Evolutionary conservation across 2,888 invertebrate species (phyloP).

Genomic region (Petrolisthes cinctipes): DNA sequence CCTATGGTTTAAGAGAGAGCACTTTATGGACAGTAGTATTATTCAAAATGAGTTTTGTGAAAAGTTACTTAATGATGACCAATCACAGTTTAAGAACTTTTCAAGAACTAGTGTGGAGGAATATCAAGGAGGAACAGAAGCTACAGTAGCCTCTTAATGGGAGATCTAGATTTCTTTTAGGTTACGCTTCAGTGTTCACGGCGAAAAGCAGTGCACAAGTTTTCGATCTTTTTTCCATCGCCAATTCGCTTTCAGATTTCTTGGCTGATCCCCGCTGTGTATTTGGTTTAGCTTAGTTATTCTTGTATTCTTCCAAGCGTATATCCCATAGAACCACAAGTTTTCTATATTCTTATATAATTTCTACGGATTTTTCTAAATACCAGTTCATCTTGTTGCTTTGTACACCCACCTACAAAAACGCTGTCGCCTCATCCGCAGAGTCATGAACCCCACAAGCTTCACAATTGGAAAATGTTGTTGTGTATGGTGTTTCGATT

Average conservation of each 20-base stretch:
- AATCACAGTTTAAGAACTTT: background rate
- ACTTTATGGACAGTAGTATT: background rate
- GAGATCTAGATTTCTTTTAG: constrained; percentile 24
- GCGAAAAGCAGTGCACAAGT: constrained; percentile 17
- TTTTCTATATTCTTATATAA: constrained; percentile 20
- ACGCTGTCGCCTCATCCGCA: no score
- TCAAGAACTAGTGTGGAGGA: background rate
- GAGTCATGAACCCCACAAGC: no score
- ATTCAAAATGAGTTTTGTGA: constrained; percentile 11
- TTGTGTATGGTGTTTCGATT: no score
- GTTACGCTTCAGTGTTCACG: background rate
- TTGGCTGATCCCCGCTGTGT: constrained; percentile 7
- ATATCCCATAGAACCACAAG: constrained; percentile 5
- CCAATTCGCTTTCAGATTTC: background rate
- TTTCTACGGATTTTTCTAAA: constrained; percentile 29
- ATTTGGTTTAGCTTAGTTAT: constrained; percentile 5
- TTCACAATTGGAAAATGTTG: no score
- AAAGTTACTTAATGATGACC: constrained; percentile 8
- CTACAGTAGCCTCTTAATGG: constrained; percentile 1
- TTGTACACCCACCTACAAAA: no score
- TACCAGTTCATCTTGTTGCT: constrained; percentile 29
- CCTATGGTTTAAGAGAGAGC: background rate
- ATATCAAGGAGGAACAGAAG: constrained; percentile 11
- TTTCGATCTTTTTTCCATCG: constrained; percentile 5
- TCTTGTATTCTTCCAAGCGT: constrained; percentile 40